Base-by-base conservation (phyloP, 1,140 invertebrate species). In the Tenebrio molitor region DNA sequence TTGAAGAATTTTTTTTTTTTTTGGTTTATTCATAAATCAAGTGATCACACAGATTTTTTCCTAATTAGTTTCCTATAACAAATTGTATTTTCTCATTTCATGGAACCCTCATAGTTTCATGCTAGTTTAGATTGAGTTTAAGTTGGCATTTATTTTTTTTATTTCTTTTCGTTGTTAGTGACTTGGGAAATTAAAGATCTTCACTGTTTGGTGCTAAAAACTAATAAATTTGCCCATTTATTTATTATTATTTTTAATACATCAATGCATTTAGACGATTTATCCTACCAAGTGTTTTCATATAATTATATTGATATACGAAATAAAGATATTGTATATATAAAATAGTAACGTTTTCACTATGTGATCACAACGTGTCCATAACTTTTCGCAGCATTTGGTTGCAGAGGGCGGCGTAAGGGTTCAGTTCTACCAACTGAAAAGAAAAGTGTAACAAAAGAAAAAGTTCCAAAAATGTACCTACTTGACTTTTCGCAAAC, bases 381-480 rank as follows among this genome's bases (percentile, higher is more conserved):
- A 82, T 87, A 25, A 93, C 90, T 80, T 94, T 88, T 14, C 86
- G 81, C 16, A 98, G 84, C 95, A 98, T 97, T 83, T 95, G 91
- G 83, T 98, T 98, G 82, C 96, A 98, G 12, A 97, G 87, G 0
- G 94, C 93, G 65, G 93, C 91, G 84, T 95, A 96, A 0, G 93
- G 92, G 85, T 95, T 95, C 74, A 94, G 80, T 78, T 92, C 88
- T 1, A 93, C 88, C 10, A 95, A 81, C 88, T 94, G 83, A 16
- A 86, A 87, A 74, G 71, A 58, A 78, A 73, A 76, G 1, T 2
- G 21, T 50, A 58, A 33, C 12, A 39, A 66, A 29, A 34, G 34
- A 67, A 34, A 44, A 69, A 69, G 36, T 25, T 34, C n/a, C 7
- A 41, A 6, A 58, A 14, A 34, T 15, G 36, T 8, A 33, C 65